A percentile compares a stretch with the other conserved stretches of the same genome.
Evolutionary conservation across 2,797 vertebrate species (phyloP).

Genomic region (Danio aesculapii): DNA sequence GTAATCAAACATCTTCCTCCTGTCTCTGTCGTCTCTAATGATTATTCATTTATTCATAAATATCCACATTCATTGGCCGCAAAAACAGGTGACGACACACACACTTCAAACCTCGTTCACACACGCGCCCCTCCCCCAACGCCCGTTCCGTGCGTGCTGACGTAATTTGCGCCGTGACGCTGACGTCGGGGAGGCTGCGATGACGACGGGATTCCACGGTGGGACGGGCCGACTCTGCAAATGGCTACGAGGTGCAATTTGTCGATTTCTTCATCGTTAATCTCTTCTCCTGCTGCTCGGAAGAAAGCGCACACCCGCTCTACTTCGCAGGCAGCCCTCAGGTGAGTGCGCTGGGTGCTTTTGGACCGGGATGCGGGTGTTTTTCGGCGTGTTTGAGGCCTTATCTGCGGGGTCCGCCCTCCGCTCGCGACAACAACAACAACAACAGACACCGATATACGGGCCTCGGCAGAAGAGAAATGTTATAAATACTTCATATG

Average conservation of each 20-base stretch:
- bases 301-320: constrained; percentile 60
- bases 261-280: constrained; percentile 57
- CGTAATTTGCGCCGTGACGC: constrained; percentile 59
- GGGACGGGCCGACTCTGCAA: constrained; percentile 64
- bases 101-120: constrained; percentile 68
- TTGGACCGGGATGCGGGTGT: constrained; percentile 20
- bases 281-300: constrained; percentile 69
- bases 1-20: not conserved
- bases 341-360: constrained; percentile 72
- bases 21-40: not conserved
- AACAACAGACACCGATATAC: constrained; percentile 65
- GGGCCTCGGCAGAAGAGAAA: constrained; percentile 30
- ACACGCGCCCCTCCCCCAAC: constrained; percentile 61
- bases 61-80: not conserved
- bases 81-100: not conserved
- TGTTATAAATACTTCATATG: not conserved
- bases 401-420: constrained; percentile 82
- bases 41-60: not conserved
- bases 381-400: constrained; percentile 78
- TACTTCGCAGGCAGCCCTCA: constrained; percentile 45
- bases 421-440: constrained; percentile 85
- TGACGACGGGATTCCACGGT: constrained; percentile 65
- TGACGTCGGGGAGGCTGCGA: constrained; percentile 70
- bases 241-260: constrained; percentile 72
- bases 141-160: constrained; percentile 61